Conservation (phyloP, 2,113 vertebrate species). For the Charina bottae region DNA sequence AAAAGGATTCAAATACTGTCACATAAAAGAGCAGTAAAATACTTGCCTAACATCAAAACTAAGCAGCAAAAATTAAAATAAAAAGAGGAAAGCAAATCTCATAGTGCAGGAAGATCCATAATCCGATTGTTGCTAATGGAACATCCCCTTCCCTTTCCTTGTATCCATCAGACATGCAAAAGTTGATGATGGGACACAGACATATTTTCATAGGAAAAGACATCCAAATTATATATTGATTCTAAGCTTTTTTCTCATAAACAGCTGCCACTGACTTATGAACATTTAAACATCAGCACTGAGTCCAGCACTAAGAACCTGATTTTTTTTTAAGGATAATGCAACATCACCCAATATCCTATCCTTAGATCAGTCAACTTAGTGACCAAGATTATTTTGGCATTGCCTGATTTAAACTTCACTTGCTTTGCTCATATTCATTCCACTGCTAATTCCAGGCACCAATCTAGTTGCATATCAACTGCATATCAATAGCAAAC, state of each 20-base stretch:
- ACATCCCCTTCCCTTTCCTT: neutral
- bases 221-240: neutral
- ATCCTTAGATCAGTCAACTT: neutral
- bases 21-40: too few relatives aligned
- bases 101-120: neutral
- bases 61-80: neutral
- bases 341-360: neutral
- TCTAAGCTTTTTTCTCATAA: neutral
- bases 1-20: too few relatives aligned
- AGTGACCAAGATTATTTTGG: neutral
- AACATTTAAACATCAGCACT: too few relatives aligned
- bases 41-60: neutral
- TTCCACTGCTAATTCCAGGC: neutral
- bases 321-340: neutral
- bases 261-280: too few relatives aligned
- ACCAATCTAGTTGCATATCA: neutral
- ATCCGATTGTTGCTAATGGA: neutral
- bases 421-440: neutral
- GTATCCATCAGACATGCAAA: neutral
- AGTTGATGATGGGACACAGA: neutral
- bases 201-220: too few relatives aligned
- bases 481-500: neutral
- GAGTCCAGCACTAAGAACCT: neutral
- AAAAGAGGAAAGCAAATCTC: neutral
- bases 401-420: neutral